Evolutionary conservation across 2,888 invertebrate genomes (phyloP).

Genomic region (Unio delphinus): DNA sequence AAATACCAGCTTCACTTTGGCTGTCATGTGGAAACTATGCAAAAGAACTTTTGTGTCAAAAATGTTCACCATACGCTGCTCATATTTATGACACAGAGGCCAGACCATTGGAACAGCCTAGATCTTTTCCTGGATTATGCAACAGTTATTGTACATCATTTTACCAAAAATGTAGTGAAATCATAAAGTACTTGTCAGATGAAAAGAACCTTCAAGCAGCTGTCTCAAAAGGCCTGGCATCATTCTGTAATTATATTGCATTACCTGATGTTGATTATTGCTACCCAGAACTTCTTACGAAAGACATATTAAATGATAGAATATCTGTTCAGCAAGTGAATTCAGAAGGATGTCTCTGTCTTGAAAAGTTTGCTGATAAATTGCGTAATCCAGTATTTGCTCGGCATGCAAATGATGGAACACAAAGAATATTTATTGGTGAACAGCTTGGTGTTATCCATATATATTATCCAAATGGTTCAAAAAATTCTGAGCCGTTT

Average conservation of each 20-base stretch:
- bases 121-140: constrained; percentile 64
- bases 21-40: constrained; percentile 44
- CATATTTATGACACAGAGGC: constrained; percentile 64
- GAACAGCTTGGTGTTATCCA: constrained; percentile 62
- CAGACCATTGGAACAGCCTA: constrained; percentile 24
- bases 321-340: constrained; percentile 38
- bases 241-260: constrained; percentile 47
- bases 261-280: constrained; percentile 62
- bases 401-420: constrained; percentile 57
- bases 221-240: constrained; percentile 3
- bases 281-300: constrained; percentile 59
- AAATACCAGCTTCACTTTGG: constrained; percentile 27
- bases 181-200: constrained; percentile 41
- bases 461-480: constrained; percentile 51
- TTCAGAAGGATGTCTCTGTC: constrained; percentile 60
- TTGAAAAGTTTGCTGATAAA: constrained; percentile 42
- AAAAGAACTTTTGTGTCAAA: constrained; percentile 58
- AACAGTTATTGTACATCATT: constrained; percentile 48
- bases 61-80: constrained; percentile 67
- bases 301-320: constrained; percentile 42
- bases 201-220: constrained; percentile 27
- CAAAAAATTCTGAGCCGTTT: constrained; percentile 44
- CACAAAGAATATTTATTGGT: constrained; percentile 60
- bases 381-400: constrained; percentile 58
- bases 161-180: constrained; percentile 45